Conservation (phyloP, 1,140 invertebrate genomes). For the Archivesica marissinica region DNA sequence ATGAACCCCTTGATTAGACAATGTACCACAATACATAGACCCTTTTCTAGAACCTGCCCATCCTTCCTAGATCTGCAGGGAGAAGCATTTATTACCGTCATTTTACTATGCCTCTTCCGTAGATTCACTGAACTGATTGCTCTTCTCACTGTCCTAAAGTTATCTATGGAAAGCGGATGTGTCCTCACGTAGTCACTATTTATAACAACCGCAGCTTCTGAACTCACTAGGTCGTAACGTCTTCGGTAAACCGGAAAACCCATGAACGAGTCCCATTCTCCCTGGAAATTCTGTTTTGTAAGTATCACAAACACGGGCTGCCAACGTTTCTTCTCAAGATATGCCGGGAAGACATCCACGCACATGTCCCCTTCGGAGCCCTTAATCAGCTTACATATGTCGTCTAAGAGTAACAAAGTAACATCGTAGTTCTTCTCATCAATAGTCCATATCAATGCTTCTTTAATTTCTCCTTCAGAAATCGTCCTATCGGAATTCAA, state of each 20-base stretch:
- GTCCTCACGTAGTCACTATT: constrained; percentile 32
- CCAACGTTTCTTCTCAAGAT: constrained; percentile 32
- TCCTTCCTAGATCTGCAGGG: constrained; percentile 44
- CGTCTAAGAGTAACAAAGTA: constrained; percentile 40
- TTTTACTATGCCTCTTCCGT: constrained; percentile 40
- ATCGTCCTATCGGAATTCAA: constrained; percentile 57
- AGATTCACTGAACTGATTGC: constrained; percentile 23
- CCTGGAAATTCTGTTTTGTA: constrained; percentile 23
- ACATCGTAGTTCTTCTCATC: constrained; percentile 36
- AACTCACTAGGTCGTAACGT: constrained; percentile 38
- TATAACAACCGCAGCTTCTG: constrained; percentile 28
- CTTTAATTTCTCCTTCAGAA: constrained; percentile 45
- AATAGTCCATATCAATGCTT: constrained; percentile 37
- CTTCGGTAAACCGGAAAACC: constrained; percentile 45
- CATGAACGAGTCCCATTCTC: constrained; percentile 56
- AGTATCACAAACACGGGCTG: constrained; percentile 43
- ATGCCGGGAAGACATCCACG: constrained; percentile 55
- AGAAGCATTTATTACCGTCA: constrained; percentile 40
- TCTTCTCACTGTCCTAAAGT: constrained; percentile 17
- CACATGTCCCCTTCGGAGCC: constrained; percentile 34
- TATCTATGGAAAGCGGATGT: constrained; percentile 9
- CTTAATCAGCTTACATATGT: constrained; percentile 43
- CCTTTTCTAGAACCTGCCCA: constrained; percentile 39
- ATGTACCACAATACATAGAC: constrained; percentile 49
- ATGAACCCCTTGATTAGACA: constrained; percentile 56